phyloP scores from a whole-genome alignment of 2,888 invertebrate species.

The Archips crataeganus region DNA sequence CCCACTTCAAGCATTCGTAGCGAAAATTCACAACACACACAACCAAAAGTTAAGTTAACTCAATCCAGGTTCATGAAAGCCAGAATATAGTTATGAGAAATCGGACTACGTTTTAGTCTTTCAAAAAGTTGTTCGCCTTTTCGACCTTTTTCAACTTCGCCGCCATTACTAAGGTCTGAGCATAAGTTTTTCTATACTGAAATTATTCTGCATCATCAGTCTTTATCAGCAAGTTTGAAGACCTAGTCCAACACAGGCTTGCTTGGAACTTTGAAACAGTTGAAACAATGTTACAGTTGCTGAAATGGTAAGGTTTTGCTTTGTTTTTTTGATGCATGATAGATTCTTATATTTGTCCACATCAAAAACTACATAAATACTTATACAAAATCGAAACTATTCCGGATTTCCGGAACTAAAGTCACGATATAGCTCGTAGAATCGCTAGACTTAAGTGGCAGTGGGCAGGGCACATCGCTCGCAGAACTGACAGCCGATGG shows the following conservation, averaged over 20 bases:
- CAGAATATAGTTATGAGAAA: constrained; percentile 15
- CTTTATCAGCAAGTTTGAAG: constrained; percentile 32
- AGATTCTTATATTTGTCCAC: no score
- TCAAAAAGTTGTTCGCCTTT: constrained; percentile 19
- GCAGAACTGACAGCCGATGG: no score
- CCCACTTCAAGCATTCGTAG: background rate
- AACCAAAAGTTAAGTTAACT: constrained; percentile 9
- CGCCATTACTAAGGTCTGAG: constrained; percentile 18
- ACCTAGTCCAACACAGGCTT: constrained; percentile 15
- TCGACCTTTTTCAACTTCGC: constrained; percentile 27
- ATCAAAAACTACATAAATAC: no score
- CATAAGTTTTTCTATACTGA: constrained; percentile 28
- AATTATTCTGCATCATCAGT: constrained; percentile 37
- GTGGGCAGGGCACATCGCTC: no score
- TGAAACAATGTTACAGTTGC: constrained; percentile 4
- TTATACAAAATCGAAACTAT: no score
- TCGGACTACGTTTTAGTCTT: constrained; percentile 17
- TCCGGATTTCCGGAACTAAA: no score
- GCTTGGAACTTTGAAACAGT: constrained; percentile 4
- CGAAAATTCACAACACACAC: background rate
- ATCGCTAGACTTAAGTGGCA: no score
- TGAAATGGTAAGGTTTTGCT: background rate
- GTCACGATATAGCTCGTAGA: no score
- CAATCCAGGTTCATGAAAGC: constrained; percentile 1
- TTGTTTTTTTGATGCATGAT: no score